phyloP scores from a whole-genome alignment of 2,888 invertebrate genomes.

The Diarsia dahlii region DNA sequence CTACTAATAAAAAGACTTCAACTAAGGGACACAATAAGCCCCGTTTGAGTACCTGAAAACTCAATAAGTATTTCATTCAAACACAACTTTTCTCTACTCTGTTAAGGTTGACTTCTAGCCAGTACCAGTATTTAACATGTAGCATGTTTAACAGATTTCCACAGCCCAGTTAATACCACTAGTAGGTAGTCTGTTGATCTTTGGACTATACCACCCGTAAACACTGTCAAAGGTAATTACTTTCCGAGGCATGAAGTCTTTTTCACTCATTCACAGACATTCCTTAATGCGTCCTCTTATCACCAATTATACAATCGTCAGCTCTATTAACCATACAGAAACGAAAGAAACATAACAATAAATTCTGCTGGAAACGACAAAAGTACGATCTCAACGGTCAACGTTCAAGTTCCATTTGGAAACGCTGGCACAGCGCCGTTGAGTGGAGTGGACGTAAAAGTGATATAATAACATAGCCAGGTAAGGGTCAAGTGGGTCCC shows the following conservation, averaged over 20 bases:
- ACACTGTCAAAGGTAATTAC: too few relatives aligned
- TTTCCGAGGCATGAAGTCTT: too few relatives aligned
- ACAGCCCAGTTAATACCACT: not conserved
- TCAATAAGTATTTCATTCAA: not conserved
- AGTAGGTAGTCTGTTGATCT: not conserved
- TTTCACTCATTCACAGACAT: not conserved
- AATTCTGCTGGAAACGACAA: slow-evolving; percentile 3
- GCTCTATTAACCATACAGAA: not conserved
- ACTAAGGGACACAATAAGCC: not conserved
- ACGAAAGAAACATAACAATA: slow-evolving; percentile 35
- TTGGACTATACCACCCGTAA: too few relatives aligned
- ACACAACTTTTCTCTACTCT: not conserved
- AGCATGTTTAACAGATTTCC: not conserved
- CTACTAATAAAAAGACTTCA: not conserved
- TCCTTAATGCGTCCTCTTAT: not conserved
- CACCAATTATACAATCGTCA: not conserved
- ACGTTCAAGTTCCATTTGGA: slow-evolving; percentile 26
- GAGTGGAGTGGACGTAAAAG: slow-evolving; percentile 51
- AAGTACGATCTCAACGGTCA: slow-evolving; percentile 42
- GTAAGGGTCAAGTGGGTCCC: slow-evolving; percentile 24
- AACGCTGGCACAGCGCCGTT: slow-evolving; percentile 43
- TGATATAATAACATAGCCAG: slow-evolving; percentile 55
- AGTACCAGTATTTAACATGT: not conserved
- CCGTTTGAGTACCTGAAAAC: not conserved
- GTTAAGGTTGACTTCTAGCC: not conserved